These are phyloP conservation scores for Merodon equestris DNA, from an alignment of 2,888 invertebrate genomes.

Conservation along the genomic window DNA sequence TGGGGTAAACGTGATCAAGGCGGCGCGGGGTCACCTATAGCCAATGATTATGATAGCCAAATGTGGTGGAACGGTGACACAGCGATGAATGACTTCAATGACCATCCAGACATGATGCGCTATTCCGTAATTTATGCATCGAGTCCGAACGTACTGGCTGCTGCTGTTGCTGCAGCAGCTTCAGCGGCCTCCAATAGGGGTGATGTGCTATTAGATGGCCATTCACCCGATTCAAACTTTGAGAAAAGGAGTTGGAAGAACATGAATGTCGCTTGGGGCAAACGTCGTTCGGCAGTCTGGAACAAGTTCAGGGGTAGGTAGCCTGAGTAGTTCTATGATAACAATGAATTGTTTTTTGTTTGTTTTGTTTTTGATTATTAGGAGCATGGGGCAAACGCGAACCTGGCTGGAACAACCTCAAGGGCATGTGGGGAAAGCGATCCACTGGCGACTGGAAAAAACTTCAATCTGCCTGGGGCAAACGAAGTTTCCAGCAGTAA, in stretches of 20 bases:
- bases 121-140: constrained; percentile 70
- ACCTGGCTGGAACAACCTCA: constrained; percentile 88
- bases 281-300: constrained; percentile 82
- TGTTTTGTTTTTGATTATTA: constrained; percentile 72
- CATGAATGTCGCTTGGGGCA: constrained; percentile 87
- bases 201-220: constrained; percentile 30
- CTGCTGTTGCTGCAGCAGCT: constrained; percentile 32
- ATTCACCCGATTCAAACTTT: constrained; percentile 71
- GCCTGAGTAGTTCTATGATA: not conserved
- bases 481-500: constrained; percentile 70
- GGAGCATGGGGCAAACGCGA: constrained; percentile 89
- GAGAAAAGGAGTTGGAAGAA: constrained; percentile 86
- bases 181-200: constrained; percentile 4
- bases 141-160: constrained; percentile 60
- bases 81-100: constrained; percentile 36
- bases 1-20: constrained; percentile 84
- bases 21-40: constrained; percentile 70
- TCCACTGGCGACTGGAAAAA: constrained; percentile 77
- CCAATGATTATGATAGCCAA: constrained; percentile 69
- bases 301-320: constrained; percentile 81
- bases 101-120: constrained; percentile 66
- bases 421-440: constrained; percentile 90
- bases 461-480: constrained; percentile 78
- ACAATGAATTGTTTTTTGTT: not conserved
- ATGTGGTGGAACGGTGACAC: constrained; percentile 68